phyloP scores from a whole-genome alignment of 2,113 vertebrate genomes.

The Bos indicus region DNA sequence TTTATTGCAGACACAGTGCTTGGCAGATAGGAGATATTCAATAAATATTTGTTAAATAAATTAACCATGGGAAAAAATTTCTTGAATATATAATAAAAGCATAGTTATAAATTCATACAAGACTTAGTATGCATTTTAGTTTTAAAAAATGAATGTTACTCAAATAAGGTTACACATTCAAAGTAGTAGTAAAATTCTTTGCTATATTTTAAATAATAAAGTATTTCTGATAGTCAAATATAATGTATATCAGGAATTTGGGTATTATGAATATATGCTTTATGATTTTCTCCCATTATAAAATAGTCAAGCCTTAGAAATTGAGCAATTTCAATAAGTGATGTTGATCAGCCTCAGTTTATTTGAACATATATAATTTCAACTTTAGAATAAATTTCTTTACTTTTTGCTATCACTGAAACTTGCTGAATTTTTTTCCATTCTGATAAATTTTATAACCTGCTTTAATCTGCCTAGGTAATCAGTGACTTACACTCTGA shows the following conservation, averaged over 20 bases:
- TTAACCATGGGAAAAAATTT: not conserved
- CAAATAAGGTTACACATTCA: not conserved
- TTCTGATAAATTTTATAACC: not conserved
- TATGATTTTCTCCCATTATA: not conserved
- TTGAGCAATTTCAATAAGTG: not conserved
- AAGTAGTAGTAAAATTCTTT: not conserved
- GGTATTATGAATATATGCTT: not conserved
- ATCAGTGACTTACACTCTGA: not conserved
- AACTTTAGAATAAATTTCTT: constrained; percentile 14
- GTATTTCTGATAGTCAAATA: constrained; percentile 27
- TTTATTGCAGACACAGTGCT: not conserved
- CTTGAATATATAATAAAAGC: not conserved
- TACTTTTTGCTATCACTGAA: not conserved
- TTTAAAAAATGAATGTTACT: constrained; percentile 13
- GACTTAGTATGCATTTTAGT: not conserved
- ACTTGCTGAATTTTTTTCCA: not conserved
- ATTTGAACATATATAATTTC: not conserved
- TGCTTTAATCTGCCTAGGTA: not conserved
- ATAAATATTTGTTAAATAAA: not conserved
- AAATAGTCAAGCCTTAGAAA: not conserved
- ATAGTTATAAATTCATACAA: not conserved
- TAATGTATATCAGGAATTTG: not conserved
- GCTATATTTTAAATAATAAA: not conserved
- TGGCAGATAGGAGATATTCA: not conserved
- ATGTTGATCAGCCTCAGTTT: not conserved